Evolutionary conservation across 1,140 invertebrate genomes (phyloP), one percentile per base, ranked within the genome.

Genomic region (Leptopilina clavipes): DNA sequence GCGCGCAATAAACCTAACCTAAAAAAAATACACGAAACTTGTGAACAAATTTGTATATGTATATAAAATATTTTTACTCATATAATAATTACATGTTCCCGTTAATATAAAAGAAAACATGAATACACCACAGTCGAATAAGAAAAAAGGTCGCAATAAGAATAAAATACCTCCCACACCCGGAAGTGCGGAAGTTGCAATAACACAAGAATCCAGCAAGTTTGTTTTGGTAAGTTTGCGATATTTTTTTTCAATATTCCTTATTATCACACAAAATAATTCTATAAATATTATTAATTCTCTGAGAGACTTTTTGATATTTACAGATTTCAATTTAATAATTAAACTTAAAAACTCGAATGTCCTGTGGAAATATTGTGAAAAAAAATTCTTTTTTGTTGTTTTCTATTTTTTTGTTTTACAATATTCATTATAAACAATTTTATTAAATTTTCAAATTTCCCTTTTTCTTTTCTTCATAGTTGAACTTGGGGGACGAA

Each of bases 61-160:
- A n/a, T n/a, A n/a, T n/a, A n/a, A n/a, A n/a, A n/a, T n/a, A n/a
- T 31, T 31, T 31, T 31, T 31, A 2, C 25, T 31, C 25, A 31
- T 2, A 31, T 2, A 31, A 31, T 2, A 3, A n/a, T 31, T 31
- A 65, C 3, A 65, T 65, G 59, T 65, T 14, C 25, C 6, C 22
- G 14, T n/a, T 3, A 65, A 31, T 52, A 48, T 25, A 72, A 81
- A 71, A 75, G 77, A 75, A 73, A 87, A 78, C 18, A 88, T 89
- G 86, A 88, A 83, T 65, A 84, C 88, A 3, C 86, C 88, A 1
- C 85, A 86, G 11, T 85, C 84, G 0, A 88, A 89, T 71, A 90
- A 90, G 74, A 90, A 90, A 71, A 90, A 90, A 59, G 85, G 87
- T n/a, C 78, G 88, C 37, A 90, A 83, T 73, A 85, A 86, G 81